These are phyloP conservation scores for Ammospiza nelsoni DNA, from an alignment of 2,113 vertebrate species.

Conservation along the genomic window DNA sequence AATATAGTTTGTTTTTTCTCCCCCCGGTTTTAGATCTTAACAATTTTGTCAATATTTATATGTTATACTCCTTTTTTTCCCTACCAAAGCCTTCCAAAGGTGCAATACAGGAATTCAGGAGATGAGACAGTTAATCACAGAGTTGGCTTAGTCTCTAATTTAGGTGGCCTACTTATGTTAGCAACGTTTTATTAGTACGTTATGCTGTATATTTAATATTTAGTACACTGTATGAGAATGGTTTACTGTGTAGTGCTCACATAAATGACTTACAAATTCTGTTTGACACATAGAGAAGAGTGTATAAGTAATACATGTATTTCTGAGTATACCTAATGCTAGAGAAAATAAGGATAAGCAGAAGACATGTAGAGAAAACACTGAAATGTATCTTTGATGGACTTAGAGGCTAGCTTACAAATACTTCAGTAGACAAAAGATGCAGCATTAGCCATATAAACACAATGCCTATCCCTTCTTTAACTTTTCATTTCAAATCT, in stretches of 20 bases:
- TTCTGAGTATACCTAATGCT: background rate
- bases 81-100: background rate
- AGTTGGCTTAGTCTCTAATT: slow-evolving; percentile 34
- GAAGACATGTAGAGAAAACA: background rate
- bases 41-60: background rate
- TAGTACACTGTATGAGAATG: slow-evolving; percentile 43
- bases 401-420: background rate
- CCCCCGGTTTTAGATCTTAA: background rate
- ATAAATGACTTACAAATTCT: slow-evolving; percentile 57
- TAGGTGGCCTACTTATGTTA: slow-evolving; percentile 65
- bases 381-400: background rate
- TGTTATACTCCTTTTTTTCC: background rate
- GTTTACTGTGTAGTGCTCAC: slow-evolving; percentile 41
- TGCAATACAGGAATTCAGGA: slow-evolving; percentile 37
- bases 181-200: slow-evolving; percentile 58
- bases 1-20: background rate
- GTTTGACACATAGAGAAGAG: slow-evolving; percentile 7
- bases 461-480: background rate
- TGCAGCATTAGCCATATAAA: background rate
- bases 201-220: slow-evolving; percentile 61
- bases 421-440: background rate
- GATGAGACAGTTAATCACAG: slow-evolving; percentile 51
- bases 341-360: slow-evolving; percentile 17
- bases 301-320: slow-evolving; percentile 6
- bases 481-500: background rate